Evolutionary conservation across 92 coral and sea anemone genomes (phyloP).

Genomic region (Metridium senile): DNA sequence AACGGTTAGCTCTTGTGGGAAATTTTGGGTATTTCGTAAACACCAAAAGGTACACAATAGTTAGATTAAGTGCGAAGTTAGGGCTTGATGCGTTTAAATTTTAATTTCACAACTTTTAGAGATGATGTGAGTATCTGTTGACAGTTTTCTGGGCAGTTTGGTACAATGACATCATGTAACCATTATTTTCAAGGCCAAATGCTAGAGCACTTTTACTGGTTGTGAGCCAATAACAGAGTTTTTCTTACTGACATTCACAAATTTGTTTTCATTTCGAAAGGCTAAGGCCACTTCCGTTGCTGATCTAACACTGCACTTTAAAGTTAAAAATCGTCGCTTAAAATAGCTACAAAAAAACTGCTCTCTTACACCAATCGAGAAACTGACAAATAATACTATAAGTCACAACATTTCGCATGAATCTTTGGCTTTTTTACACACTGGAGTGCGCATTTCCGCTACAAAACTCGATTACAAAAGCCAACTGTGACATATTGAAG

Average conservation of each 20-base stretch:
- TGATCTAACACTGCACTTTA: not conserved
- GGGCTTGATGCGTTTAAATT: conserved; percentile 68
- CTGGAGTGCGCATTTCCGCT: conserved; percentile 25
- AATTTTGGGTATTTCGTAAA: conserved; percentile 56
- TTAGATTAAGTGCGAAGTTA: conserved; percentile 35
- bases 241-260: no score
- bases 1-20: conserved; percentile 66
- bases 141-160: conserved; percentile 56
- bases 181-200: conserved; percentile 44
- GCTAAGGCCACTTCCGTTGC: conserved; percentile 26
- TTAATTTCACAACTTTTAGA: conserved; percentile 68
- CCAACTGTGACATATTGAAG: conserved; percentile 21
- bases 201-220: conserved; percentile 40
- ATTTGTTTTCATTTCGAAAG: conserved; percentile 8
- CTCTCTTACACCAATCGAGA: no score
- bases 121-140: conserved; percentile 71
- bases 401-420: not conserved
- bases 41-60: conserved; percentile 33
- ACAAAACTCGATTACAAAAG: conserved; percentile 10
- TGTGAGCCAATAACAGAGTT: conserved; percentile 44
- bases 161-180: conserved; percentile 58
- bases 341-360: not conserved
- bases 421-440: conserved; percentile 21
- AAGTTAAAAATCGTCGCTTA: not conserved
- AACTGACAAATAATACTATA: conserved; percentile 31